Evolutionary conservation across 2,888 invertebrate genomes (phyloP).

Genomic region (Athalia rosae): DNA sequence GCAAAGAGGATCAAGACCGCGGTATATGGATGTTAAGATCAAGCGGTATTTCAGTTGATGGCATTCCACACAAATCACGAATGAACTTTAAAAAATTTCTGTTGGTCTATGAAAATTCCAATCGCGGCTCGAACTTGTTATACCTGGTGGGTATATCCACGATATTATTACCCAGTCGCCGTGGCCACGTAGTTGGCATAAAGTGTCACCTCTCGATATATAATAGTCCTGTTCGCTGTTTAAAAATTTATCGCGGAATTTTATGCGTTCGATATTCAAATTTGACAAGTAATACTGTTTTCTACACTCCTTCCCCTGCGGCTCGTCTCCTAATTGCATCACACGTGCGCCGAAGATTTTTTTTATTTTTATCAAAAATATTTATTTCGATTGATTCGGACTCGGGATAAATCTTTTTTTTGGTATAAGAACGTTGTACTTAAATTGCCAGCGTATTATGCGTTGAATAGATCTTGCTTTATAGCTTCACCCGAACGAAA

Average conservation of each 20-base stretch:
- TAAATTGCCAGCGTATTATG: too few species aligned
- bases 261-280: conserved; percentile 43
- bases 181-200: background rate
- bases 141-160: conserved; percentile 1
- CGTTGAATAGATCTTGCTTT: too few species aligned
- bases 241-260: conserved; percentile 36
- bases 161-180: background rate
- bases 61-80: conserved; percentile 35
- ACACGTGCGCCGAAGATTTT: background rate
- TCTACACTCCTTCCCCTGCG: background rate
- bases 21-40: background rate
- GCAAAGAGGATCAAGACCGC: background rate
- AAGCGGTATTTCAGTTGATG: background rate
- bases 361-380: background rate
- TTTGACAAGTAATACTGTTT: conserved; percentile 31
- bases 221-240: background rate
- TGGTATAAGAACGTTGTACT: too few species aligned
- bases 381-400: too few species aligned
- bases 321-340: background rate
- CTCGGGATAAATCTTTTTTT: too few species aligned
- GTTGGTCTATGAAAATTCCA: conserved; percentile 28
- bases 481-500: too few species aligned
- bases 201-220: background rate
- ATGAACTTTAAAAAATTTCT: conserved; percentile 29
- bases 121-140: conserved; percentile 20